Percentiles rank a stretch among this genome's conserved stretches.
Evolutionary conservation across 2,797 vertebrate species (phyloP).

Genomic region (Mus minutoides): DNA sequence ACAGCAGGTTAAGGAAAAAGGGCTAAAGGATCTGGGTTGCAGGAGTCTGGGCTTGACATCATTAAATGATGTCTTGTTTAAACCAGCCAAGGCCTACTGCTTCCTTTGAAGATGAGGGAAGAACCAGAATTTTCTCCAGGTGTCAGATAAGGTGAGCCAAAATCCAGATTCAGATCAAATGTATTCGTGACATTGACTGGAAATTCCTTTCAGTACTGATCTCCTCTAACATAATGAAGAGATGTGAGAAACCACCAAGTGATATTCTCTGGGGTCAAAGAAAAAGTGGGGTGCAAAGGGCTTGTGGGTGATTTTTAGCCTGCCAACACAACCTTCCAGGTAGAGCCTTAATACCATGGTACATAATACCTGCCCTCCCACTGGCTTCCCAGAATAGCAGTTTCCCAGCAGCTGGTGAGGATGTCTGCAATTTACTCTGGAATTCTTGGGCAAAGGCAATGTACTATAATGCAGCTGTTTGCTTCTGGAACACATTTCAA

Average conservation of each 20-base stretch:
- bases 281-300: neutral
- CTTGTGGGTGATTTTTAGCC: neutral
- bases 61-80: conserved; percentile 43
- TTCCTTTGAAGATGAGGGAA: conserved; percentile 62
- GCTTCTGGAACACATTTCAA: conserved; percentile 53
- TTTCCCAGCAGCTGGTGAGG: neutral
- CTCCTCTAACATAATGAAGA: neutral
- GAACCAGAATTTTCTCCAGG: conserved; percentile 42
- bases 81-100: conserved; percentile 31
- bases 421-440: conserved; percentile 55
- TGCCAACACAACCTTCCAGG: neutral
- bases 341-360: neutral
- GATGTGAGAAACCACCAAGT: neutral
- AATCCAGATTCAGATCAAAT: conserved; percentile 61
- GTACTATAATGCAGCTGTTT: neutral
- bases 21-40: neutral
- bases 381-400: conserved; percentile 38
- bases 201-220: conserved; percentile 52
- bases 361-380: neutral
- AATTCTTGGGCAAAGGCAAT: conserved; percentile 38
- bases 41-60: neutral
- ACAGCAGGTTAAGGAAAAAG: neutral
- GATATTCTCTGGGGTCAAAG: conserved; percentile 40
- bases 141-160: conserved; percentile 34
- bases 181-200: neutral